Evolutionary conservation across 2,888 invertebrate genomes (phyloP).

Genomic region (Glaucopsyche alexis): DNA sequence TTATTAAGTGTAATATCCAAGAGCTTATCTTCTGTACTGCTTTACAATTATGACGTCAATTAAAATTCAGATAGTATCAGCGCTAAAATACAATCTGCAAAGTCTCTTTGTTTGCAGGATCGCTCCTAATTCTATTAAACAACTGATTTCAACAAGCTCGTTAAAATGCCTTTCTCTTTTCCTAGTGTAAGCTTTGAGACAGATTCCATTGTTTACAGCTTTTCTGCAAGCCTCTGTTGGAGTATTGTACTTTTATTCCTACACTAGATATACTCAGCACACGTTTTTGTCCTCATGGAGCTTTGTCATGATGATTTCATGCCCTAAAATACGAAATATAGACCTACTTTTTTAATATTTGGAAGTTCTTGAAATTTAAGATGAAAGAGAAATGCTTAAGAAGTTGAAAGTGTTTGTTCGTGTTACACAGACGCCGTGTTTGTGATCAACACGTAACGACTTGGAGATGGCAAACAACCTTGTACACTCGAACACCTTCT

Average conservation of each 20-base stretch:
- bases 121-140: slow-evolving; percentile 23
- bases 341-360: background rate
- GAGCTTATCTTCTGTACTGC: background rate
- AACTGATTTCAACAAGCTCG: slow-evolving; percentile 27
- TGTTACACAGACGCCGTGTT: background rate
- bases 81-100: slow-evolving; percentile 21
- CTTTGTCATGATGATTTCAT: background rate
- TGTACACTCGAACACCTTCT: background rate
- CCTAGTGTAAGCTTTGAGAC: slow-evolving; percentile 16
- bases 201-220: slow-evolving; percentile 16
- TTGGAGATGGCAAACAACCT: background rate
- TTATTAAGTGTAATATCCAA: background rate
- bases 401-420: background rate
- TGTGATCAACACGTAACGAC: slow-evolving; percentile 5
- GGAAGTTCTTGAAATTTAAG: background rate
- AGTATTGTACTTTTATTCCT: background rate
- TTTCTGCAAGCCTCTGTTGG: background rate
- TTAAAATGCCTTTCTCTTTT: slow-evolving; percentile 9
- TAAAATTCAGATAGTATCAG: slow-evolving; percentile 1
- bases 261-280: background rate
- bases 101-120: slow-evolving; percentile 22
- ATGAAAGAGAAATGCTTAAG: background rate
- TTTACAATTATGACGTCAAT: slow-evolving; percentile 23
- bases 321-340: background rate
- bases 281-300: background rate